phyloP scores from a whole-genome alignment of 64 coral and sea anemone genomes.

The Catalaphyllia jardinei region DNA sequence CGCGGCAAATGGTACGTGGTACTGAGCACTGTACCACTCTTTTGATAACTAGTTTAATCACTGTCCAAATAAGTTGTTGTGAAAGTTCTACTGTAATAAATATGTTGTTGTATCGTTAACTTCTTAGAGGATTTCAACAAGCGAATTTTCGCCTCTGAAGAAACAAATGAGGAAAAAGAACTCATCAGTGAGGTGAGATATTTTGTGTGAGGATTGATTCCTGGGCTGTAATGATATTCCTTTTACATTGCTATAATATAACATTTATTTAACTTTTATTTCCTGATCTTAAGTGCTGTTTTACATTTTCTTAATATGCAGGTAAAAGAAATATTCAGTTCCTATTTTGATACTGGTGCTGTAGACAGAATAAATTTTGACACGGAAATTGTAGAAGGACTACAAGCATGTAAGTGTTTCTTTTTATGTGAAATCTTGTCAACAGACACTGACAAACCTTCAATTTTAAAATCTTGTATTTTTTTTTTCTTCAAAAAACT shows the following conservation, averaged over 20 bases:
- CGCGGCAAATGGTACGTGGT: not conserved
- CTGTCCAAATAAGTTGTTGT: not conserved
- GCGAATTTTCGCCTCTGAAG: slow-evolving; percentile 72
- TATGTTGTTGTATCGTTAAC: not conserved
- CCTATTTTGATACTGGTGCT: slow-evolving; percentile 81
- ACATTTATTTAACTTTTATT: not conserved
- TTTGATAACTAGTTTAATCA: too few species aligned
- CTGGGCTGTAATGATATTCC: not conserved
- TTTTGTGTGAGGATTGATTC: not conserved
- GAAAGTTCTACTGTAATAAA: not conserved
- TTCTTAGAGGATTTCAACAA: slow-evolving; percentile 92
- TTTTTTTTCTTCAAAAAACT: not conserved
- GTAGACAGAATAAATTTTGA: slow-evolving; percentile 95
- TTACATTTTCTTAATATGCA: not conserved
- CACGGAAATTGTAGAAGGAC: slow-evolving; percentile 59
- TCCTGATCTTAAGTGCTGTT: not conserved
- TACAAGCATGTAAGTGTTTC: slow-evolving; percentile 77
- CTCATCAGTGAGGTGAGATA: slow-evolving; percentile 67
- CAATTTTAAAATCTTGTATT: not conserved
- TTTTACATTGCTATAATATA: not conserved
- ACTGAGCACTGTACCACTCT: not conserved
- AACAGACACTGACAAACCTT: too few species aligned
- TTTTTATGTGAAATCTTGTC: not conserved
- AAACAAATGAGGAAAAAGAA: slow-evolving; percentile 61
- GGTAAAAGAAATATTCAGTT: slow-evolving; percentile 90